Evolutionary conservation across 2,888 invertebrate species (phyloP).

Genomic region (Mythimna loreyi): DNA sequence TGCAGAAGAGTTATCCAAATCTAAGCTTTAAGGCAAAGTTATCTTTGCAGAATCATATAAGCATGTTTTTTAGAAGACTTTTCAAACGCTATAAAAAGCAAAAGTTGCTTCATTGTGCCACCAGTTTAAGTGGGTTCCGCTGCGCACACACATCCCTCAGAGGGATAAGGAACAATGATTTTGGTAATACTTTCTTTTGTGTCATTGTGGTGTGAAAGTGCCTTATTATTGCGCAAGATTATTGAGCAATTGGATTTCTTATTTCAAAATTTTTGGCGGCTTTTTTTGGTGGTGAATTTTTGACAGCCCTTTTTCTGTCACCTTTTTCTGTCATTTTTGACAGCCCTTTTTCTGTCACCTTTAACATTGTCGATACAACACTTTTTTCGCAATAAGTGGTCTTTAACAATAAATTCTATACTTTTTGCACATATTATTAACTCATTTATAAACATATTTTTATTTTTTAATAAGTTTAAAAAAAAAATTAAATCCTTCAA

Average conservation of each 20-base stretch:
- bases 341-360: not conserved
- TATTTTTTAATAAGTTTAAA: too few relatives aligned
- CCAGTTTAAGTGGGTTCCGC: slow-evolving; percentile 80
- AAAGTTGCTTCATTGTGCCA: slow-evolving; percentile 73
- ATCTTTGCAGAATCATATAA: slow-evolving; percentile 69
- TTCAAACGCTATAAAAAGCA: slow-evolving; percentile 85
- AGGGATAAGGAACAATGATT: slow-evolving; percentile 74
- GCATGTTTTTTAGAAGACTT: slow-evolving; percentile 86
- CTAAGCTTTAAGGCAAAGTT: slow-evolving; percentile 52
- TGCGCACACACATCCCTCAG: slow-evolving; percentile 72
- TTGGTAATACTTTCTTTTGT: slow-evolving; percentile 78
- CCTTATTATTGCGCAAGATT: slow-evolving; percentile 32
- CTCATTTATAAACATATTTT: too few relatives aligned
- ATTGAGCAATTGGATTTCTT: slow-evolving; percentile 22
- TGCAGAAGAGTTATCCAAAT: slow-evolving; percentile 36
- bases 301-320: slow-evolving; percentile 1
- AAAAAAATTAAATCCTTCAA: not conserved
- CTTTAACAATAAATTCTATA: not conserved
- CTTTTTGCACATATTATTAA: too few relatives aligned
- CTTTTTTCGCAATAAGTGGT: not conserved
- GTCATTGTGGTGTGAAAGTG: slow-evolving; percentile 67
- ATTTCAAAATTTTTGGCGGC: slow-evolving; percentile 8
- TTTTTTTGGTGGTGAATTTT: slow-evolving; percentile 15
- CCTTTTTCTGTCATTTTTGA: slow-evolving; percentile 6
- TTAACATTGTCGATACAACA: not conserved